Conservation (phyloP, 2,888 invertebrate species). For the Caenorhabditis angaria region DNA sequence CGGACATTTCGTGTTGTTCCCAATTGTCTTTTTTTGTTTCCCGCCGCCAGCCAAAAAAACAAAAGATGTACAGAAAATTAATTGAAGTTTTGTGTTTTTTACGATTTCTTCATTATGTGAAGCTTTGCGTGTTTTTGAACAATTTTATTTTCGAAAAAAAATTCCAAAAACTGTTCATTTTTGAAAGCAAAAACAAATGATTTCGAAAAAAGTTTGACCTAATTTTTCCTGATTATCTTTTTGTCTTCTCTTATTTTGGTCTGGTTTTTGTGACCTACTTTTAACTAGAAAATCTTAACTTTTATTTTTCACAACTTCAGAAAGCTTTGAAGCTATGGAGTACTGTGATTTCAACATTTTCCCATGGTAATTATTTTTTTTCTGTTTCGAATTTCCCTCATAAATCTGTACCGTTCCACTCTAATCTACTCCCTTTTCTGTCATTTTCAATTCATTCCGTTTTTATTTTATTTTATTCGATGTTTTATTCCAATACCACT, state of each 20-base stretch:
- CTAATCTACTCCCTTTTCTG: neutral
- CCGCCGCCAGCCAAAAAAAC: neutral
- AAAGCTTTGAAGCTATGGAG: too few relatives aligned
- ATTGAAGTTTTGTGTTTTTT: neutral
- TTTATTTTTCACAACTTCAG: too few relatives aligned
- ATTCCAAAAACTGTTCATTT: neutral
- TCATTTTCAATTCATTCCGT: neutral
- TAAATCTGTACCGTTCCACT: neutral
- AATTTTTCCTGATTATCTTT: constrained; percentile 7
- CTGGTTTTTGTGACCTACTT: neutral
- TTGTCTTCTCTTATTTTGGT: neutral
- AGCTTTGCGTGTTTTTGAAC: neutral
- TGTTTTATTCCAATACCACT: constrained; percentile 2
- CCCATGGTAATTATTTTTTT: neutral
- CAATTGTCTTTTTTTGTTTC: too few relatives aligned
- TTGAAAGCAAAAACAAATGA: neutral
- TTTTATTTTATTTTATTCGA: neutral
- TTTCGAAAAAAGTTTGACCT: constrained; percentile 6
- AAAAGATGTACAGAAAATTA: constrained; percentile 4
- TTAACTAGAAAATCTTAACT: too few relatives aligned
- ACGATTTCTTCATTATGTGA: too few relatives aligned
- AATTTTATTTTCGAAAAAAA: neutral
- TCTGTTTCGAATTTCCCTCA: neutral
- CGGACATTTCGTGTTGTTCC: constrained; percentile 2
- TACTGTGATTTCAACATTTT: too few relatives aligned